Conservation (phyloP, 1,140 invertebrate genomes). For the Drosophila ironensis region DNA sequence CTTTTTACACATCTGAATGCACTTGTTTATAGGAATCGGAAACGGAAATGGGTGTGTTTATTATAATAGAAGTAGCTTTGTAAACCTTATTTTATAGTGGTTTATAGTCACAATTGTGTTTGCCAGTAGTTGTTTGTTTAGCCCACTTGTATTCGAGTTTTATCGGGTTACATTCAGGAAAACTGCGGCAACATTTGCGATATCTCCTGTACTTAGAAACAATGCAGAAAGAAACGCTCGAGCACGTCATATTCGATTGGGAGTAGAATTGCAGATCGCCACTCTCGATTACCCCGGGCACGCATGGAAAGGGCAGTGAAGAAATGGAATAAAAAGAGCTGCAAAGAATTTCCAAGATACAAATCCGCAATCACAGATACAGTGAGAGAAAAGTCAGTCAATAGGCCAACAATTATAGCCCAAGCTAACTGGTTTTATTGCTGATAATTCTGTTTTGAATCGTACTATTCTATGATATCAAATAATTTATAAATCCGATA, state of each 20-base stretch:
- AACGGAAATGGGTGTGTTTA: not conserved
- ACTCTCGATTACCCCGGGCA: conserved; percentile 12
- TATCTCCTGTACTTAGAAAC: conserved; percentile 15
- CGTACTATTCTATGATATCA: no score
- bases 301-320: not conserved
- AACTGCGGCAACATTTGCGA: not conserved
- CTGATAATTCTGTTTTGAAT: no score
- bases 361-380: not conserved
- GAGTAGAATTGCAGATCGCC: conserved; percentile 32
- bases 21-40: not conserved
- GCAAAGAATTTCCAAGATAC: conserved; percentile 34
- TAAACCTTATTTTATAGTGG: no score
- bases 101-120: no score
- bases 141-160: not conserved
- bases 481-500: no score
- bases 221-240: conserved; percentile 13
- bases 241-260: conserved; percentile 41
- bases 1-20: no score
- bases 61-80: not conserved
- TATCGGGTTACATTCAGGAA: conserved; percentile 7
- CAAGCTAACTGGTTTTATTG: no score
- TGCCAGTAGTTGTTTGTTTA: no score
- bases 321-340: not conserved
- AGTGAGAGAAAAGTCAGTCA: not conserved
- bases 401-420: no score